Evolutionary conservation across 2,888 invertebrate species (phyloP).

Genomic region (Drosophila mulleri): DNA sequence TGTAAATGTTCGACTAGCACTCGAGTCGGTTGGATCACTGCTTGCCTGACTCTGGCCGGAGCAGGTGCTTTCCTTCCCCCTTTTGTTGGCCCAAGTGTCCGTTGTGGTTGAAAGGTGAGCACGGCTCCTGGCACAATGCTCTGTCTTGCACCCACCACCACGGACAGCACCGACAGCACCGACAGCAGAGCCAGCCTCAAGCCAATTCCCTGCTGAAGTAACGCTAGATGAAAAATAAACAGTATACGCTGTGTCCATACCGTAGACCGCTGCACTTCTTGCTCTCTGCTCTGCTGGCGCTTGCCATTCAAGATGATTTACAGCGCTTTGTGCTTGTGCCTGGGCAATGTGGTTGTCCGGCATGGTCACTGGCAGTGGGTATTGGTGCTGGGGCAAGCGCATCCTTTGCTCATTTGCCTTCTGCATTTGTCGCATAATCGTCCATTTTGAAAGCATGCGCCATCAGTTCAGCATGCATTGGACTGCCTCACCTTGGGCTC

Average conservation of each 20-base stretch:
- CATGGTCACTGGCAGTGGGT: constrained; percentile 2
- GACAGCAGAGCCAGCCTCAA: constrained; percentile 4
- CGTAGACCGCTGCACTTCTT: constrained; percentile 11
- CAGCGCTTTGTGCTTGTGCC: constrained; percentile 44
- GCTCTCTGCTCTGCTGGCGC: constrained; percentile 22
- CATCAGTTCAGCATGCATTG: constrained; percentile 62
- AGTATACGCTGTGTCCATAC: constrained; percentile 62
- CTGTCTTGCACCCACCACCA: constrained; percentile 20
- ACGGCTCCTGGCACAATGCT: constrained; percentile 48
- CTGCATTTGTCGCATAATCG: constrained; percentile 74
- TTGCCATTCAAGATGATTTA: constrained; percentile 74
- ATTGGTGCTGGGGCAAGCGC: constrained; percentile 22
- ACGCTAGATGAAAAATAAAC: constrained; percentile 77
- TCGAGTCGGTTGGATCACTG: constrained; percentile 12
- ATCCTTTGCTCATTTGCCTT: constrained; percentile 62
- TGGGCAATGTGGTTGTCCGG: constrained; percentile 21
- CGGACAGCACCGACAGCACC: not conserved
- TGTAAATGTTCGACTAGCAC: constrained; percentile 64
- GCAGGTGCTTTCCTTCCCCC: constrained; percentile 15
- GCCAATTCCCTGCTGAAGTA: constrained; percentile 29
- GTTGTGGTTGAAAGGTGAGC: constrained; percentile 78
- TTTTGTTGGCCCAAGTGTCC: constrained; percentile 77
- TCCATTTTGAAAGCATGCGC: constrained; percentile 48
- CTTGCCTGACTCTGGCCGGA: constrained; percentile 21
- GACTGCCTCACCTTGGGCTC: constrained; percentile 27